These are phyloP conservation scores for Zosterops borbonicus DNA, from an alignment of 2,113 vertebrate species.

Conservation along the genomic window DNA sequence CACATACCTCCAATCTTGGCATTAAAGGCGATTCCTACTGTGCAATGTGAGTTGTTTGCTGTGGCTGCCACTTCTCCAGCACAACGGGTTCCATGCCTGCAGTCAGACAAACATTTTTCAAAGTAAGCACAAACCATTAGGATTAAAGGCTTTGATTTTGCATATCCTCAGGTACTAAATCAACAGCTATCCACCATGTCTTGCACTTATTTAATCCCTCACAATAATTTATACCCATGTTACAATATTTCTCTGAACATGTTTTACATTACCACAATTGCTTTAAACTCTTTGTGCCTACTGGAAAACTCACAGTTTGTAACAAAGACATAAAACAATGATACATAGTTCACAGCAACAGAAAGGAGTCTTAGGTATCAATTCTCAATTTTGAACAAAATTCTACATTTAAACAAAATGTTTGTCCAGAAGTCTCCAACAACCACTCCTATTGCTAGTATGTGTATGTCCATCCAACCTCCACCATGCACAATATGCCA, in stretches of 20 bases:
- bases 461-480: neutral
- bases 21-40: constrained; percentile 96
- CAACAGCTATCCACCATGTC: neutral
- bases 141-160: neutral
- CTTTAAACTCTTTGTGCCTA: neutral
- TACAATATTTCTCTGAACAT: neutral
- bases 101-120: constrained; percentile 71
- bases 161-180: neutral
- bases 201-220: neutral
- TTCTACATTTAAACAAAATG: neutral
- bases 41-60: constrained; percentile 98
- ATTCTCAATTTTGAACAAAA: neutral
- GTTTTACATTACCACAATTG: neutral
- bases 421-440: neutral
- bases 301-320: neutral
- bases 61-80: constrained; percentile 97
- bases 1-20: constrained; percentile 94
- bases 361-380: neutral
- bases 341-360: neutral
- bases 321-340: neutral
- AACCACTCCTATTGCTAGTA: neutral
- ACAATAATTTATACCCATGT: neutral
- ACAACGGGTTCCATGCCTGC: constrained; percentile 97
- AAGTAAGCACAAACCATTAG: constrained; percentile 32
- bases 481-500: neutral